Conservation (phyloP, 2,797 vertebrate genomes). For the Lithobates pipiens region DNA sequence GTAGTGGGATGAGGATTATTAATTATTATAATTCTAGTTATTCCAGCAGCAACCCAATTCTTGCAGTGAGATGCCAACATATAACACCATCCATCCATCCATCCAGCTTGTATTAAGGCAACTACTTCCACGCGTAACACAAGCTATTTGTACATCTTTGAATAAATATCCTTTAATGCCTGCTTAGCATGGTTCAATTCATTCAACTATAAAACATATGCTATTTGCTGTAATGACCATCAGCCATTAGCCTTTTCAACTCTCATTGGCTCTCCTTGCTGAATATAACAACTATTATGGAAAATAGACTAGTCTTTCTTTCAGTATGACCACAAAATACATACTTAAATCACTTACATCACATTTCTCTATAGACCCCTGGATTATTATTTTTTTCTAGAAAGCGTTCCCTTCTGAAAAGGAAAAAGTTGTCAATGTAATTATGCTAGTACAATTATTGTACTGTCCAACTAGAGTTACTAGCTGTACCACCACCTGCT, state of each 20-base stretch:
- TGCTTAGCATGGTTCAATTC: background rate
- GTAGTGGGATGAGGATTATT: too few species aligned
- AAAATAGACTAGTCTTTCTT: background rate
- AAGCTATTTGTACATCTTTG: background rate
- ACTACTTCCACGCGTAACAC: too few species aligned
- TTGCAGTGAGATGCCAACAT: too few species aligned
- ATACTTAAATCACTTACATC: background rate
- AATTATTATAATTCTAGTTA: too few species aligned
- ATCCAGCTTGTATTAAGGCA: background rate
- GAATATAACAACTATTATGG: background rate
- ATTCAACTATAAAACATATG: background rate
- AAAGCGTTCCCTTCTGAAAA: too few species aligned
- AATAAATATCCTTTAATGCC: background rate
- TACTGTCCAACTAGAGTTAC: background rate
- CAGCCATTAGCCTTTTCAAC: background rate
- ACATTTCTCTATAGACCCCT: background rate
- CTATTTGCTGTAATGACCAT: background rate
- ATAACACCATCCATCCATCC: too few species aligned
- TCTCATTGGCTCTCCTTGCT: background rate
- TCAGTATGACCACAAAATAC: background rate
- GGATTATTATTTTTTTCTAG: background rate
- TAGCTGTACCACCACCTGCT: background rate
- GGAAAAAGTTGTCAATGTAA: background rate
- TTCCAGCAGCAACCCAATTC: too few species aligned
- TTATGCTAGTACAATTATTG: background rate